These are phyloP conservation scores for Rotaria macrura DNA, from an alignment of 2,888 invertebrate genomes.

Conservation along the genomic window DNA sequence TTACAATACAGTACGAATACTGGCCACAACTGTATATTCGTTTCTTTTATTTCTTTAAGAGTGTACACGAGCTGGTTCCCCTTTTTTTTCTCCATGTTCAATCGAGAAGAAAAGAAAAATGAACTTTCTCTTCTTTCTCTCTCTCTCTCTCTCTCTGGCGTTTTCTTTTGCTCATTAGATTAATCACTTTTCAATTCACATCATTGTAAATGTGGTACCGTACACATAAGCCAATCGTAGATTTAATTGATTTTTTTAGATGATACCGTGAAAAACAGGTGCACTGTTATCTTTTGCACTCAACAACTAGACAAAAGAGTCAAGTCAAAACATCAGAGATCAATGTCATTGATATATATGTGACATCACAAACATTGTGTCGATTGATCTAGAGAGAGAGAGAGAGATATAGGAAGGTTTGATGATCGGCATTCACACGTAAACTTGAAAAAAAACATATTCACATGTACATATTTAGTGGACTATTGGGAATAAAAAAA, in stretches of 20 bases:
- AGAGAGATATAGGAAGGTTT: not conserved
- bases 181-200: not conserved
- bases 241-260: not conserved
- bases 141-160: not conserved
- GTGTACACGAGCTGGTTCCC: not conserved
- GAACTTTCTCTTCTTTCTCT: not conserved
- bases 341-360: not conserved
- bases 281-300: not conserved
- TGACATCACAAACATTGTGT: not conserved
- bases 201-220: not conserved
- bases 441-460: not conserved
- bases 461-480: not conserved
- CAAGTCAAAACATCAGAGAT: not conserved
- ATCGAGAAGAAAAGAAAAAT: not conserved
- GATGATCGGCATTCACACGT: slow-evolving; percentile 3
- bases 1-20: not conserved
- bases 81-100: not conserved
- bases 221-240: not conserved
- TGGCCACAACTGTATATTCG: not conserved
- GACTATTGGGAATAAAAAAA: not conserved
- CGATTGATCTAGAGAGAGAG: not conserved
- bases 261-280: not conserved
- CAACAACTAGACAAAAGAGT: not conserved
- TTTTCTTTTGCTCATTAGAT: slow-evolving; percentile 3
- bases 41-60: not conserved